Percentiles rank a stretch among this genome's conserved stretches.
Evolutionary conservation across 1,140 invertebrate species (phyloP).

Genomic region (Drosophila micromelanica): DNA sequence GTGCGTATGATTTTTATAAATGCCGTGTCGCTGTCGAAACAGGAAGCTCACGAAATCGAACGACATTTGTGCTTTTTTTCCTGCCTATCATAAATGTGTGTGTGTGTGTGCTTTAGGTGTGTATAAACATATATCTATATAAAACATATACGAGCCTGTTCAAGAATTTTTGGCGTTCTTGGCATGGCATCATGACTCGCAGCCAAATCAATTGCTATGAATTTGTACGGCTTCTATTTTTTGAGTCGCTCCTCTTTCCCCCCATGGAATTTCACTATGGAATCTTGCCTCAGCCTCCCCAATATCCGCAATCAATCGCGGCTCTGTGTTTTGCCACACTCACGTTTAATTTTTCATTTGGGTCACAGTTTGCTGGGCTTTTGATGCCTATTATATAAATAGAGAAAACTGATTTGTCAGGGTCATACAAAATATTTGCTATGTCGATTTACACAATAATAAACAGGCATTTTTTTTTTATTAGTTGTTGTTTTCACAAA

Average conservation of each 20-base stretch:
- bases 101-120: slow-evolving; percentile 3
- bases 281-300: slow-evolving; percentile 22
- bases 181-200: slow-evolving; percentile 51
- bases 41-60: slow-evolving; percentile 69
- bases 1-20: slow-evolving; percentile 82
- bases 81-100: slow-evolving; percentile 34
- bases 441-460: slow-evolving; percentile 58
- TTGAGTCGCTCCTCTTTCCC: slow-evolving; percentile 26
- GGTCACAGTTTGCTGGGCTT: slow-evolving; percentile 36
- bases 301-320: slow-evolving; percentile 47
- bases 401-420: slow-evolving; percentile 77
- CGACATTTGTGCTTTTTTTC: slow-evolving; percentile 63
- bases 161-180: slow-evolving; percentile 4
- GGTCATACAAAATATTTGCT: slow-evolving; percentile 70
- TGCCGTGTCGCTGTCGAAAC: slow-evolving; percentile 74
- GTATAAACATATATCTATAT: neutral
- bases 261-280: slow-evolving; percentile 54
- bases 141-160: neutral
- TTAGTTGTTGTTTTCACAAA: slow-evolving; percentile 27
- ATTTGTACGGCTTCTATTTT: slow-evolving; percentile 78
- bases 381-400: slow-evolving; percentile 74
- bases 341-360: slow-evolving; percentile 42
- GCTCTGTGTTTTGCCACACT: slow-evolving; percentile 10
- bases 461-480: slow-evolving; percentile 56
- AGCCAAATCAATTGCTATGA: slow-evolving; percentile 70